Evolutionary conservation across 2,113 vertebrate genomes (phyloP).

Genomic region (Poicephalus gulielmi): DNA sequence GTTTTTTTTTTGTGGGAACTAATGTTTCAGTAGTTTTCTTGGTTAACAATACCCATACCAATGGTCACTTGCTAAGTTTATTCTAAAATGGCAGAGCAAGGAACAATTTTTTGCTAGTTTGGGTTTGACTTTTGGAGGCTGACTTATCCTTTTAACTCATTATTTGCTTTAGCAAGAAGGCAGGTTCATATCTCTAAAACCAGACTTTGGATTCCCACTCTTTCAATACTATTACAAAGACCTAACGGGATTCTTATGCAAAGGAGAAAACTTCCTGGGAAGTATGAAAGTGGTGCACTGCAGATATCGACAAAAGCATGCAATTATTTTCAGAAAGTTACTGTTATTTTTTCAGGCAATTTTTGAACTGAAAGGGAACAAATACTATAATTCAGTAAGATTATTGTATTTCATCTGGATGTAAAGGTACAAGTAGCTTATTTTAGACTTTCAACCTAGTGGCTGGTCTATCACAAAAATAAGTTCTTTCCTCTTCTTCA

Average conservation of each 20-base stretch:
- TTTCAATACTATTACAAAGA: background rate
- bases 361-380: background rate
- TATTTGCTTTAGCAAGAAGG: background rate
- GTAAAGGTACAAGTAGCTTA: background rate
- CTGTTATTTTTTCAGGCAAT: background rate
- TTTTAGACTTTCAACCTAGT: background rate
- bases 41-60: background rate
- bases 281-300: background rate
- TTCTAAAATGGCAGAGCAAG: background rate
- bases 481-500: background rate
- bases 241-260: background rate
- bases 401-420: background rate
- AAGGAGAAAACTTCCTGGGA: background rate
- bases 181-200: background rate
- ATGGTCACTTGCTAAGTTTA: background rate
- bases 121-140: background rate
- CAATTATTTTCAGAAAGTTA: background rate
- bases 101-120: background rate
- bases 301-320: background rate
- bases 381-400: slow-evolving; percentile 10
- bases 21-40: background rate
- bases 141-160: background rate
- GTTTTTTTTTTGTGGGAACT: background rate
- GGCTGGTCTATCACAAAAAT: background rate
- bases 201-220: background rate